These are phyloP conservation scores for Petrolisthes manimaculis DNA, from an alignment of 2,888 invertebrate species.

Conservation along the genomic window DNA sequence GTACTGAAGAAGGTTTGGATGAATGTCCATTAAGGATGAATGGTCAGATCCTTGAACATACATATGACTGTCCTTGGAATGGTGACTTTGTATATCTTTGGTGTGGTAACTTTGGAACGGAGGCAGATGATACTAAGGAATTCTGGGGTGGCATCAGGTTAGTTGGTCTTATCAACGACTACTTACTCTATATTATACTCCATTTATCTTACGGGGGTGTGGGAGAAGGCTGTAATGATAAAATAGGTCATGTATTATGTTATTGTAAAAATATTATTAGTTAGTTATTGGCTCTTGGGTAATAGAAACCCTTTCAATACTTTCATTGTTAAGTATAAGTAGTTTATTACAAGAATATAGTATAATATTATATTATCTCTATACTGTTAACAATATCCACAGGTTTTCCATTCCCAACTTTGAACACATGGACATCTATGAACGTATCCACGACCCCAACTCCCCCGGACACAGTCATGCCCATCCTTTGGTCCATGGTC, in stretches of 20 bases:
- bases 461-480: slow-evolving; percentile 76
- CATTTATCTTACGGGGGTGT: too few species aligned
- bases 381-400: not conserved
- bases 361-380: slow-evolving; percentile 64
- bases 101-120: slow-evolving; percentile 80
- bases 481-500: slow-evolving; percentile 74
- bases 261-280: too few species aligned
- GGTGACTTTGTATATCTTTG: slow-evolving; percentile 90
- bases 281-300: too few species aligned
- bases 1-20: slow-evolving; percentile 70
- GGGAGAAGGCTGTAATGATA: too few species aligned
- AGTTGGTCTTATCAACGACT: not conserved
- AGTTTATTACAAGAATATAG: not conserved
- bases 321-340: too few species aligned
- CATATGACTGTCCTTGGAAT: slow-evolving; percentile 89
- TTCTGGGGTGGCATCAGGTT: slow-evolving; percentile 95
- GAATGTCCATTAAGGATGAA: slow-evolving; percentile 80
- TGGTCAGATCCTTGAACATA: slow-evolving; percentile 87
- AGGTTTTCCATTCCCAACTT: slow-evolving; percentile 90
- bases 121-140: slow-evolving; percentile 74
- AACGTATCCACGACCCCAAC: slow-evolving; percentile 83
- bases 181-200: too few species aligned
- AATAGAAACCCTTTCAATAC: too few species aligned
- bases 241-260: too few species aligned
- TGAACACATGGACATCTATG: slow-evolving; percentile 86